A percentile compares a stretch with the other conserved stretches of the same genome.
These are phyloP conservation scores for Pseudobourletiella spinata DNA, from an alignment of 1,140 invertebrate species.

Conservation along the genomic window DNA sequence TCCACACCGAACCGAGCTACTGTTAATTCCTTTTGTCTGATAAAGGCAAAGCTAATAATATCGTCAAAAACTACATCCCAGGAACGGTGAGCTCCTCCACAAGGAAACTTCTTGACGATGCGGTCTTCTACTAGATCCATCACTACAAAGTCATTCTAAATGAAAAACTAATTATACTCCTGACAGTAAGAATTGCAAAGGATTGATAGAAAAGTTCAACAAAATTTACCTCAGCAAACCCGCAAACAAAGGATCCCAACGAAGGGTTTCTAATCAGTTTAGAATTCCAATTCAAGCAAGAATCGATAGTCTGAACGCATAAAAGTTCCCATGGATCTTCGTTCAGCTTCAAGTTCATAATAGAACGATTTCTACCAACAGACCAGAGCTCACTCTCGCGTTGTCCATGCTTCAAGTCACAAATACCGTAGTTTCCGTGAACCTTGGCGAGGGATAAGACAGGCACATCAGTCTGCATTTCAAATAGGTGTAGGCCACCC, in stretches of 20 bases:
- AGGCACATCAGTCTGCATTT: neutral
- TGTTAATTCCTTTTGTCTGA: neutral
- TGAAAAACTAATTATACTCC: too few relatives aligned
- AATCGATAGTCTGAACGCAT: neutral
- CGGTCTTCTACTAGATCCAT: neutral
- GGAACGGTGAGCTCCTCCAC: neutral
- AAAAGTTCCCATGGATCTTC: neutral
- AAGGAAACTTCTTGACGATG: neutral
- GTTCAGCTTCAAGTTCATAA: neutral
- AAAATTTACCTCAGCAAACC: slow-evolving; percentile 1
- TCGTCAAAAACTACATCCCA: neutral
- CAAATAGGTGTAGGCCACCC: neutral
- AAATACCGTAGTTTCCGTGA: neutral
- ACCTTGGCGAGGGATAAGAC: neutral
- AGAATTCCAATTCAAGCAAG: neutral
- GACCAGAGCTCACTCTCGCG: neutral
- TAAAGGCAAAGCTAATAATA: neutral
- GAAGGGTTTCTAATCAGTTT: neutral
- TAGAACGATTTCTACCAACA: neutral
- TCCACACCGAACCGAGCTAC: neutral
- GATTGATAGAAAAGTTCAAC: neutral
- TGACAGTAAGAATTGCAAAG: too few relatives aligned
- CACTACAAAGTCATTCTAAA: slow-evolving; percentile 4
- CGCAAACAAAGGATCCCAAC: neutral
- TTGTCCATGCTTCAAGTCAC: neutral